Percentiles rank a stretch among this genome's conserved stretches.
These are phyloP conservation scores for Danio tinwini DNA, from an alignment of 2,797 vertebrate genomes.

Conservation along the genomic window DNA sequence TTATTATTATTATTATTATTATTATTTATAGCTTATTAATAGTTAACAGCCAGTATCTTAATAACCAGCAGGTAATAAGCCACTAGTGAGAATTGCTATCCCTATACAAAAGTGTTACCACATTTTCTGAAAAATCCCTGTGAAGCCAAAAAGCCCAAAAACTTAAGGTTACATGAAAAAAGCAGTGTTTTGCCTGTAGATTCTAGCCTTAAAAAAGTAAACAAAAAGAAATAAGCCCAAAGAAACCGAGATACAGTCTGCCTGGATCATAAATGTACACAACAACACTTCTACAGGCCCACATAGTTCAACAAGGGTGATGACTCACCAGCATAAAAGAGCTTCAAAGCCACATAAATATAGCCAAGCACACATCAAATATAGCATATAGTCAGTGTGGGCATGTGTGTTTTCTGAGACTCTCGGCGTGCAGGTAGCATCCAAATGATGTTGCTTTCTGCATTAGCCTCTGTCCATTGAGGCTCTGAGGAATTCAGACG, in stretches of 20 bases:
- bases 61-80: too few species aligned
- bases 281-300: constrained; percentile 35
- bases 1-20: too few species aligned
- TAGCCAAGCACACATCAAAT: constrained; percentile 39
- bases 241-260: background rate
- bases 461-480: constrained; percentile 45
- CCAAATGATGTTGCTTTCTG: constrained; percentile 48
- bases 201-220: background rate
- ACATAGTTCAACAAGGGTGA: constrained; percentile 44
- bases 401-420: constrained; percentile 11
- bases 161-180: too few species aligned
- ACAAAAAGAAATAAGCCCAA: background rate
- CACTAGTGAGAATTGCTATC: too few species aligned
- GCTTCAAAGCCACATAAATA: constrained; percentile 51
- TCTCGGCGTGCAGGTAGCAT: constrained; percentile 15
- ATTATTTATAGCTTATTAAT: too few species aligned
- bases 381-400: constrained; percentile 7
- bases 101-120: too few species aligned
- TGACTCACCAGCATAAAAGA: constrained; percentile 54
- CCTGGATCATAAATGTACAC: constrained; percentile 33
- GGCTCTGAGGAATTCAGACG: constrained; percentile 46
- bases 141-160: too few species aligned
- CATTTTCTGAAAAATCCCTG: too few species aligned
- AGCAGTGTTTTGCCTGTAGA: too few species aligned
- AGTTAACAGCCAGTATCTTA: too few species aligned